Base-by-base conservation (phyloP, 2,888 invertebrate genomes). In the Melinaea menophilus region DNA sequence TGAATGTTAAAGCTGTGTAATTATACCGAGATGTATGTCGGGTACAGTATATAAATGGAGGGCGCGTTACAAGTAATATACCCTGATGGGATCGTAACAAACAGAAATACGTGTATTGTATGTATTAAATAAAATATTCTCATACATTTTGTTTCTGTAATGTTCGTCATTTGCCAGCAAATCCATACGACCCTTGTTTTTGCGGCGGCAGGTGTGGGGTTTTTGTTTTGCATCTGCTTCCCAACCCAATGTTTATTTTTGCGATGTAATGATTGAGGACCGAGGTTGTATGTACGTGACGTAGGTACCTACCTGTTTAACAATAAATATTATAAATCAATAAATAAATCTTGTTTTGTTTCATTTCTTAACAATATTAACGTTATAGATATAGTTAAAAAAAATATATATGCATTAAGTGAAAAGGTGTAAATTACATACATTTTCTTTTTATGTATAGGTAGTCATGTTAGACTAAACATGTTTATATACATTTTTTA, bases 171-270 rank as follows among this genome's bases (percentile, higher is more conserved):
- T 51, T 51, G 22, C 48, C 5, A 51, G 22, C 22, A 51, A 41
- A 41, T 41, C 48, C 48, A 51, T 51, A 31, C 48, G 48, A 35
- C 45, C 62, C 58, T 55, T 58, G 46, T 62, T 58, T 69, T 73
- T 70, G 70, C 66, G 62, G 68, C 60, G 68, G 71, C 81, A 80
- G 79, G 78, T 80, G 78, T 61, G 51, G 62, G 55, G 71, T 70
- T 76, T 74, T 77, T 75, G 72, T 22, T 73, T 69, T 70, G 41
- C 51, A 69, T 71, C 68, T 71, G 70, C 71, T 51, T 68, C 74
- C 75, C 22, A 22, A 75, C 73, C 79, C 78, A 70, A 33, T 37
- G 56, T 56, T 56, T 34, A n/a, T 54, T 56, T 22, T 4, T 57
- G 48, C 48, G 56, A 37, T 48, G 33, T 56, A 12, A 45, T 58